These are phyloP conservation scores for Anthophora plumipes DNA, from an alignment of 2,888 invertebrate genomes.

Conservation along the genomic window DNA sequence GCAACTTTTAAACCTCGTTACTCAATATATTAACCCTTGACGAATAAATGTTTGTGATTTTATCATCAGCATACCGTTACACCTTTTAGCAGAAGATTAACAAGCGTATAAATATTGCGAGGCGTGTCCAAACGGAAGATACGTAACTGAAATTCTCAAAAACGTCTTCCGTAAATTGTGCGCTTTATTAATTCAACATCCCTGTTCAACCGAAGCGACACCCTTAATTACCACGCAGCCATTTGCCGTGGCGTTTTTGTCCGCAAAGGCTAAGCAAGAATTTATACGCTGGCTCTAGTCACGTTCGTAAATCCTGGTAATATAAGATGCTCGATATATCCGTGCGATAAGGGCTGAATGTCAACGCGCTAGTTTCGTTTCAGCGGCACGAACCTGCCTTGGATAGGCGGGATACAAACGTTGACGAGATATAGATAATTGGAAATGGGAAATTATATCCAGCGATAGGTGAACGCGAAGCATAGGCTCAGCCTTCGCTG, in stretches of 20 bases:
- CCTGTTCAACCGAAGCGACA: neutral
- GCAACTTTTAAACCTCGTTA: no score
- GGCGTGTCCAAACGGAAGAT: neutral
- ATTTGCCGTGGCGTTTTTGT: conserved; percentile 18
- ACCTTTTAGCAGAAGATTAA: neutral
- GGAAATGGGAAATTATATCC: conserved; percentile 65
- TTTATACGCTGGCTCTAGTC: conserved; percentile 9
- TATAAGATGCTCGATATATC: conserved; percentile 46
- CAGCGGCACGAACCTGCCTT: neutral
- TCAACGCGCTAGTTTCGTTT: conserved; percentile 46
- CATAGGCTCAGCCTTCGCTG: conserved; percentile 46
- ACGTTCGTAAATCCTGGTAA: conserved; percentile 47
- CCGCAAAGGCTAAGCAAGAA: conserved; percentile 28
- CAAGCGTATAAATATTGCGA: neutral
- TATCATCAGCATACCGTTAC: neutral
- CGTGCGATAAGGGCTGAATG: conserved; percentile 55
- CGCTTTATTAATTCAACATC: conserved; percentile 40
- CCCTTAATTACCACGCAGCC: conserved; percentile 36
- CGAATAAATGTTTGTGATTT: rapidly evolving
- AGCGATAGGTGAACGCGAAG: conserved; percentile 67
- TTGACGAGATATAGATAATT: conserved; percentile 62
- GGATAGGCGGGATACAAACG: conserved; percentile 7
- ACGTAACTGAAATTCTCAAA: conserved; percentile 9
- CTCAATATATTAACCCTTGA: no score
- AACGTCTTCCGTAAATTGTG: conserved; percentile 10